Evolutionary conservation across 2,888 invertebrate species (phyloP), one percentile per base, ranked within the genome.

Genomic region (Acanthoscelides obtectus): DNA sequence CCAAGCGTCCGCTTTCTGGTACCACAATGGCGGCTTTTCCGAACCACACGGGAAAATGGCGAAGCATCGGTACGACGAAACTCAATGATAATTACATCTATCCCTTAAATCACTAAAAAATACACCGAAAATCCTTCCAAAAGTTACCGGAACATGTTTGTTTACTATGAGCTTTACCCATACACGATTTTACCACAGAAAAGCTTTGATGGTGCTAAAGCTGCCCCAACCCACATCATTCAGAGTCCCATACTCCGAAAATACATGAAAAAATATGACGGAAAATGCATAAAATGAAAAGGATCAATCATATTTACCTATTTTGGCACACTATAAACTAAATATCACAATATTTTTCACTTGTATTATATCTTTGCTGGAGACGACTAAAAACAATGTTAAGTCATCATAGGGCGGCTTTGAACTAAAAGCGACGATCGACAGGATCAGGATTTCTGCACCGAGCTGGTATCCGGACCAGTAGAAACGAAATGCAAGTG

Each of bases 1-100:
- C 82, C 81, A 80, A 81, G 80, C 81, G 79, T 79, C 81, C 76
- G 81, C 79, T 79, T 27, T 77, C 71, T 78, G 76, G 75, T 73
- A 74, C 78, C 83, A 83, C 82, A 85, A 86, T 86, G 85, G 85
- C 86, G 83, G 85, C 84, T 85, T 85, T 85, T 84, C 85, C 84
- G 80, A 81, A 78, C 80, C 79, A 80, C 77, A 76, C 73, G 77
- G 80, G 84, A 81, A 85, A 84, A 84, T 84, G 84, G 84, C 85
- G 84, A 80, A 72, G 78, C 81, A 75, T 80, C 76, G 69, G 45
- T 45, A 45, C 45, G 17, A 25, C 6, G 17, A 45, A 45, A 71
- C n/a, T 45, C 45, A 12, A 12, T 22, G 21, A 8, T 21, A 69
- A 70, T 20, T 12, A 3, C 64, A 20, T 3, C 20, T 8, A 72